phyloP scores from a whole-genome alignment of 2,113 vertebrate species.

The Rhinopomastus cyanomelas region DNA sequence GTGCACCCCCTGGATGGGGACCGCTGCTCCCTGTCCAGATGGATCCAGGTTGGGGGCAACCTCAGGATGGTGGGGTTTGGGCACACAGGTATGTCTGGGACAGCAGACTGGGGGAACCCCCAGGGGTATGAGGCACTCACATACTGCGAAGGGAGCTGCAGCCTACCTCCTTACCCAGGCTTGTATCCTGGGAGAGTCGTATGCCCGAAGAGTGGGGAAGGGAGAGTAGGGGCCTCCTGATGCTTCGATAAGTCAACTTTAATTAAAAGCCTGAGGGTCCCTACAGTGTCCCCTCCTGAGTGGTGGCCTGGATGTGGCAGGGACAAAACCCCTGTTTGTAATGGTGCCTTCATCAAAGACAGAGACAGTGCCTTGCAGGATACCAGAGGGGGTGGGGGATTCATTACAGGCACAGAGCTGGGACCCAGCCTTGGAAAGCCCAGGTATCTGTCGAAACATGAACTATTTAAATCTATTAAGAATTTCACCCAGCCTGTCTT shows the following conservation, averaged over 20 bases:
- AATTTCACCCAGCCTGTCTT: constrained; percentile 75
- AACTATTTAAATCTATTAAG: constrained; percentile 77
- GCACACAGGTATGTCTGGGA: accelerated
- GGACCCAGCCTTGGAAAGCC: constrained; percentile 66
- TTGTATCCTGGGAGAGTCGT: background rate
- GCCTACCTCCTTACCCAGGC: background rate
- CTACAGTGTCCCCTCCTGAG: background rate
- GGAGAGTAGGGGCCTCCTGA: background rate
- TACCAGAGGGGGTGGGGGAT: constrained; percentile 45
- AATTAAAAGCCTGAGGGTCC: constrained; percentile 51
- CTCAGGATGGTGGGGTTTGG: accelerated
- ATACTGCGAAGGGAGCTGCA: background rate
- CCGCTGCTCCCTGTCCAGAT: background rate
- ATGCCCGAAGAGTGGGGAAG: background rate
- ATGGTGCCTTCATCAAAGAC: constrained; percentile 60
- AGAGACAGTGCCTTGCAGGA: constrained; percentile 26
- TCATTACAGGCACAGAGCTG: constrained; percentile 63
- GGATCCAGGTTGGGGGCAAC: background rate
- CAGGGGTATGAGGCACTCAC: background rate
- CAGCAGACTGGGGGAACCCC: background rate
- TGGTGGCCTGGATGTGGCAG: background rate
- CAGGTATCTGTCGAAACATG: constrained; percentile 77
- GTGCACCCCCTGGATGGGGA: background rate
- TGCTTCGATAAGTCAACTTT: constrained; percentile 56
- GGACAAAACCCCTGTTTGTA: constrained; percentile 55